These are phyloP conservation scores for Hyphantria cunea DNA, from an alignment of 1,140 invertebrate species.

Conservation along the genomic window DNA sequence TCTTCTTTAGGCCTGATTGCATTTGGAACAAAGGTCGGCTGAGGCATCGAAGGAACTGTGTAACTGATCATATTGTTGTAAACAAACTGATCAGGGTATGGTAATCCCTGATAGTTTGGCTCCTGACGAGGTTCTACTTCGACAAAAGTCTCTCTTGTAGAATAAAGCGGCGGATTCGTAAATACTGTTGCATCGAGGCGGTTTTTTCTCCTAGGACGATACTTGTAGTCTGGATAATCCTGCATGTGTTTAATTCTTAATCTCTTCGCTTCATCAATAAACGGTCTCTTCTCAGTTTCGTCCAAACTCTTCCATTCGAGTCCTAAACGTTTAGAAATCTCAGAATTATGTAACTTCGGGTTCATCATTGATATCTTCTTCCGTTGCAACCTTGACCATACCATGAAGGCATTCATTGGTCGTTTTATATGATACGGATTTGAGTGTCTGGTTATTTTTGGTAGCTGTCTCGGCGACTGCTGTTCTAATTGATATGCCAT, in stretches of 20 bases:
- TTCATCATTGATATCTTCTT: constrained; percentile 91
- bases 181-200: constrained; percentile 72
- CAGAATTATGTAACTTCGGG: constrained; percentile 91
- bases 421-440: constrained; percentile 84
- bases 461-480: constrained; percentile 38
- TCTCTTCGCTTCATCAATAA: constrained; percentile 92
- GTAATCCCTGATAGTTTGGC: constrained; percentile 55
- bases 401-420: constrained; percentile 89
- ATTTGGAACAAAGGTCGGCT: constrained; percentile 59
- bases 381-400: constrained; percentile 86
- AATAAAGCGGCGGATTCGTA: constrained; percentile 51
- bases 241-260: constrained; percentile 89
- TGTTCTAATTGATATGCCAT: constrained; percentile 64
- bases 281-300: constrained; percentile 87
- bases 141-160: constrained; percentile 54
- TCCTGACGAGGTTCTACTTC: constrained; percentile 62
- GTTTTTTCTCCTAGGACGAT: constrained; percentile 86
- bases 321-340: constrained; percentile 88
- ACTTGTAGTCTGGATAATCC: constrained; percentile 89
- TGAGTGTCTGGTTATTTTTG: constrained; percentile 58
- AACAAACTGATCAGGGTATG: constrained; percentile 66
- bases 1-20: constrained; percentile 65
- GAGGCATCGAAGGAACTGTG: constrained; percentile 64
- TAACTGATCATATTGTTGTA: constrained; percentile 75
- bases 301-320: constrained; percentile 87